phyloP scores from a whole-genome alignment of 92 coral and sea anemone species.

The Ricordea florida region DNA sequence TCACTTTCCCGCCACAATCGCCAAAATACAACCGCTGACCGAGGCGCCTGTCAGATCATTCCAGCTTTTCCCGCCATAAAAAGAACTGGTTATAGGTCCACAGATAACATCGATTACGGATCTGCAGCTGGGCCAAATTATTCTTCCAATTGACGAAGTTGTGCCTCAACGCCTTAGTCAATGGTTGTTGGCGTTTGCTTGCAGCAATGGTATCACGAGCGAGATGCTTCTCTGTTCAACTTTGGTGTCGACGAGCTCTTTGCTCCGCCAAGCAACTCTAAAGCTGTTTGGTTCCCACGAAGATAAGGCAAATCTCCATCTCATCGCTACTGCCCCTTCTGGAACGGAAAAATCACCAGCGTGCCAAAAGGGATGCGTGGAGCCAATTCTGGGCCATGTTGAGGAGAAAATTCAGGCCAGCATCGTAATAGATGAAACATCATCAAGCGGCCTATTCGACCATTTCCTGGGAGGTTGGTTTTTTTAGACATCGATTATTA shows the following conservation, averaged over 20 bases:
- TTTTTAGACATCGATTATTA: not conserved
- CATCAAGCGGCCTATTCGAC: conserved; percentile 46
- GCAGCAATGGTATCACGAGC: conserved; percentile 38
- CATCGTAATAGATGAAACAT: conserved; percentile 40
- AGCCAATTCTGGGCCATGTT: conserved; percentile 27
- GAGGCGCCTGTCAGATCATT: no score
- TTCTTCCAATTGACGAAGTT: conserved; percentile 6
- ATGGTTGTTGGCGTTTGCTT: conserved; percentile 14
- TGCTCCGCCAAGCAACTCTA: not conserved
- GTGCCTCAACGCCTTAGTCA: conserved; percentile 24
- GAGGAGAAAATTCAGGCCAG: conserved; percentile 25
- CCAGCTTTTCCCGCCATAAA: no score
- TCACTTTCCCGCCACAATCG: no score
- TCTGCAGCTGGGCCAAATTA: conserved; percentile 25
- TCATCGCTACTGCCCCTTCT: conserved; percentile 8
- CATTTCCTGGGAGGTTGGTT: conserved; percentile 11
- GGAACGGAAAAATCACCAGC: conserved; percentile 19
- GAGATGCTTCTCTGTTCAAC: conserved; percentile 19
- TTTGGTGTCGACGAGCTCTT: not conserved
- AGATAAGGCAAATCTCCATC: not conserved
- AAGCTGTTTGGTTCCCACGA: conserved; percentile 1
- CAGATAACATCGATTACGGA: conserved; percentile 4
- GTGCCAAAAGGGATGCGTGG: conserved; percentile 34
- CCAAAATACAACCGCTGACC: no score
- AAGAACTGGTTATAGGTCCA: no score